These are phyloP conservation scores for Phaethon lepturus DNA, from an alignment of 2,113 vertebrate genomes.

Conservation along the genomic window DNA sequence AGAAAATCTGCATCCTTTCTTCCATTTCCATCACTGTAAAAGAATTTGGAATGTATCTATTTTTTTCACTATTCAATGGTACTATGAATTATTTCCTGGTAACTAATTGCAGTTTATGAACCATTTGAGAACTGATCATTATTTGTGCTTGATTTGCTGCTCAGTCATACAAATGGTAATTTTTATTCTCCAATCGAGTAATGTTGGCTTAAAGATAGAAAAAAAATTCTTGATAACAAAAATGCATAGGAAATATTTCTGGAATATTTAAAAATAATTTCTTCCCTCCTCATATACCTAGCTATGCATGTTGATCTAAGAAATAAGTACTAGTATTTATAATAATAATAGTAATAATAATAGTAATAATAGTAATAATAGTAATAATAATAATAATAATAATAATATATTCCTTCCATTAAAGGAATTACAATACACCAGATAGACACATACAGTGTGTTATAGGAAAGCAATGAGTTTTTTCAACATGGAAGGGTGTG, in stretches of 20 bases:
- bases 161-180: not conserved
- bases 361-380: not conserved
- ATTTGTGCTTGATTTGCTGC: not conserved
- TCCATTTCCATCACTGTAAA: not conserved
- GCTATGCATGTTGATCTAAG: not conserved
- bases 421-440: not conserved
- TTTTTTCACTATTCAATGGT: not conserved
- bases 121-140: not conserved
- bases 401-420: not conserved
- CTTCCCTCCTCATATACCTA: not conserved
- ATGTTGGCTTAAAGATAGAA: not conserved
- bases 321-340: not conserved
- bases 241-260: not conserved
- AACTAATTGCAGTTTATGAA: not conserved
- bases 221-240: not conserved
- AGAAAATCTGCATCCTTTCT: not conserved
- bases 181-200: not conserved
- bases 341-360: not conserved
- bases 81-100: not conserved
- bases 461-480: not conserved
- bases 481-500: accelerated
- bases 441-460: not conserved
- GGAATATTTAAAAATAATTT: not conserved
- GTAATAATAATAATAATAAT: not conserved
- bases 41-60: not conserved